phyloP scores from a whole-genome alignment of 2,888 invertebrate genomes.

The Xestobium rufovillosum region DNA sequence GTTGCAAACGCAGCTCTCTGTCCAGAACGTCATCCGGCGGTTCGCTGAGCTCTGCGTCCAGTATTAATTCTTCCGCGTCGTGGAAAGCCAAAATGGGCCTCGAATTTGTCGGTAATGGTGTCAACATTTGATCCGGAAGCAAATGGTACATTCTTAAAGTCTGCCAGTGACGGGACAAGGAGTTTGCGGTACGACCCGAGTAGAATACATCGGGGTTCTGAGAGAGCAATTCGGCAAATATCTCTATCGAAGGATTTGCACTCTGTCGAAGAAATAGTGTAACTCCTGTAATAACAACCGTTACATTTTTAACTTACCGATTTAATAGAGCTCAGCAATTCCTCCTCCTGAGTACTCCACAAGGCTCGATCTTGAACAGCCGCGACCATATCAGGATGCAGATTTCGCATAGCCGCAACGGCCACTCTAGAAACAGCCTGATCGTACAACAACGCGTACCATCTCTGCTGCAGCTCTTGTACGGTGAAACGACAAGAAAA shows the following conservation, averaged over 20 bases:
- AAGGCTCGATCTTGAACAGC: conserved; percentile 82
- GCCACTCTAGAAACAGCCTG: conserved; percentile 88
- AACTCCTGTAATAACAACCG: not conserved
- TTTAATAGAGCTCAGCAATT: conserved; percentile 70
- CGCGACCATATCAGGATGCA: conserved; percentile 85
- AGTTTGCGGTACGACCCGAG: conserved; percentile 77
- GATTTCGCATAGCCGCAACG: conserved; percentile 85
- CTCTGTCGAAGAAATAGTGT: conserved; percentile 45
- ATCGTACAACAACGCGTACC: conserved; percentile 94
- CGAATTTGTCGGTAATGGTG: conserved; percentile 35
- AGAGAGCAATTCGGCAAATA: conserved; percentile 77
- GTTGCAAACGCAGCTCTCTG: conserved; percentile 65
- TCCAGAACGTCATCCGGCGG: conserved; percentile 76
- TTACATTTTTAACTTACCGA: conserved; percentile 52
- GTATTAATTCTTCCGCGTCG: conserved; percentile 84
- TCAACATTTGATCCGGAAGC: conserved; percentile 78
- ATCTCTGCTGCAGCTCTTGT: conserved; percentile 89
- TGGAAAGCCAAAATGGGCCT: conserved; percentile 64
- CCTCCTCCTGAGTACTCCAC: conserved; percentile 86
- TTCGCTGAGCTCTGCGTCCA: conserved; percentile 76
- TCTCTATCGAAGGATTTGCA: conserved; percentile 63
- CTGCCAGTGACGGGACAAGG: conserved; percentile 84
- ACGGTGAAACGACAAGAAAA: conserved; percentile 94
- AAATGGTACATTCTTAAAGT: conserved; percentile 86
- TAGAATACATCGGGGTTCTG: conserved; percentile 82